A percentile compares a stretch with the other conserved stretches of the same genome.
phyloP scores from a whole-genome alignment of 2,113 vertebrate genomes.

The Ifrita kowaldi region DNA sequence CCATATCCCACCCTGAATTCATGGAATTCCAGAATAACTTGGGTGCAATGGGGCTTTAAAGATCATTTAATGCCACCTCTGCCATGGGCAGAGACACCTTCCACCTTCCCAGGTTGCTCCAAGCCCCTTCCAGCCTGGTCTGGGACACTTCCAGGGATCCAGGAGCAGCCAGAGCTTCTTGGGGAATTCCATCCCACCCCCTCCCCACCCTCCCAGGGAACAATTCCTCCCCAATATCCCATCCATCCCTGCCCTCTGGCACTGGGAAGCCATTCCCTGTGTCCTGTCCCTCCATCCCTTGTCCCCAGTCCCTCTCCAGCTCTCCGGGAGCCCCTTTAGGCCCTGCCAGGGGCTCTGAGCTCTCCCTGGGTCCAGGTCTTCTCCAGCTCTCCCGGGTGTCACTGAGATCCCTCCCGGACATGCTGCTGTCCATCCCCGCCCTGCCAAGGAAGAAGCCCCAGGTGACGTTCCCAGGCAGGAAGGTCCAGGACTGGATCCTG shows the following conservation, averaged over 20 bases:
- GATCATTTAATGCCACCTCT: not conserved
- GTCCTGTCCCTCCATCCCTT: not conserved
- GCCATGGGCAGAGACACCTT: not conserved
- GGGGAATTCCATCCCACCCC: not conserved
- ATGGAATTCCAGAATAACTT: accelerated
- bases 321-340: not conserved
- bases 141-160: not conserved
- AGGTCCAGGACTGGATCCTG: not conserved
- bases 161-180: not conserved
- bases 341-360: accelerated
- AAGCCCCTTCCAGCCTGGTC: accelerated
- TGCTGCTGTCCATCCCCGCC: not conserved
- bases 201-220: accelerated
- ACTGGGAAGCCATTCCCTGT: not conserved
- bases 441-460: not conserved
- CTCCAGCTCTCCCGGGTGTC: not conserved
- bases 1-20: accelerated
- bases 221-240: not conserved
- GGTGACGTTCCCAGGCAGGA: not conserved
- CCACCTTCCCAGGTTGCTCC: accelerated
- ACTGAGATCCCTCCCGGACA: not conserved
- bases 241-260: not conserved
- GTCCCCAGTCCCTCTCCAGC: not conserved
- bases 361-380: not conserved
- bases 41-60: accelerated